phyloP scores from a whole-genome alignment of 2,888 invertebrate species.

The Myathropa florea region DNA sequence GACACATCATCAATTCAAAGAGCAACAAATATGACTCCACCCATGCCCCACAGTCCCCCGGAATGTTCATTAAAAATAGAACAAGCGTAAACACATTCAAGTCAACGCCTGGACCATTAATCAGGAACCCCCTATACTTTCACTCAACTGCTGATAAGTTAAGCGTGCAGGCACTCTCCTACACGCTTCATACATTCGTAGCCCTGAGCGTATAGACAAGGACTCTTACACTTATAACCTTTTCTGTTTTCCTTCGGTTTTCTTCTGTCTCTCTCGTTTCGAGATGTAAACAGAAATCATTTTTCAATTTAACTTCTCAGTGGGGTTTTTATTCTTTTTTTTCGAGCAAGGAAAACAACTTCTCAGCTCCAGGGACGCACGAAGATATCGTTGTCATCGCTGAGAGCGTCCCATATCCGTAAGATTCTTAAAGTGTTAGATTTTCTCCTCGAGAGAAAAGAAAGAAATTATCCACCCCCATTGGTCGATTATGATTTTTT shows the following conservation, averaged over 20 bases:
- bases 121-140: not conserved
- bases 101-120: slow-evolving; percentile 2
- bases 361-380: not conserved
- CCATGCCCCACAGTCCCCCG: not conserved
- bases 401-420: not conserved
- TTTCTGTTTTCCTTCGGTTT: not conserved
- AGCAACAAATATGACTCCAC: not conserved
- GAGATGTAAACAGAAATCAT: not conserved
- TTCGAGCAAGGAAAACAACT: not conserved
- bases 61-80: not conserved
- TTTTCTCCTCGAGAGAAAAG: not conserved
- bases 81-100: not conserved
- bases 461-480: not conserved
- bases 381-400: not conserved
- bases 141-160: not conserved
- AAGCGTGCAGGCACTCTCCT: not conserved
- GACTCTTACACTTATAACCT: not conserved
- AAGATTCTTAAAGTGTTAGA: not conserved
- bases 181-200: not conserved
- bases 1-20: not conserved
- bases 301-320: slow-evolving; percentile 1
- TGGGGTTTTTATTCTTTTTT: not conserved
- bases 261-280: not conserved
- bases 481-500: not conserved
- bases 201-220: not conserved